Conservation (phyloP, 30 jellyfish, hydroid and myxozoan genomes). For the Nemopilema nomurai region DNA sequence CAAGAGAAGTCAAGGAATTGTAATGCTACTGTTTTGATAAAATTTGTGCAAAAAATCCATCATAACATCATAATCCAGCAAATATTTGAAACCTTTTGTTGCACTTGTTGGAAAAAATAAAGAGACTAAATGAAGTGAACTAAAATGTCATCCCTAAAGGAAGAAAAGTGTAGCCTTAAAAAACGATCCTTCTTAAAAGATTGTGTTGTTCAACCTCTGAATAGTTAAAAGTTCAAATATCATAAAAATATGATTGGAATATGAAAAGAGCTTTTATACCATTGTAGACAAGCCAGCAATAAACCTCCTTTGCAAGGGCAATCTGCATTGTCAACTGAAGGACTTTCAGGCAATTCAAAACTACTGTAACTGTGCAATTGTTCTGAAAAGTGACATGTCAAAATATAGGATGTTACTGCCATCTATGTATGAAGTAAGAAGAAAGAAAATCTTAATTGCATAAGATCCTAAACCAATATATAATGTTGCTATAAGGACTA, state of each 20-base stretch:
- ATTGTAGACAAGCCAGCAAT: slow-evolving; percentile 90
- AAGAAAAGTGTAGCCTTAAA: too few species aligned
- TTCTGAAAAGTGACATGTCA: slow-evolving; percentile 22
- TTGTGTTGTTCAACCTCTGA: too few species aligned
- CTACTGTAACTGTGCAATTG: background rate
- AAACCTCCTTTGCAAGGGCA: slow-evolving; percentile 62
- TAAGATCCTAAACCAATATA: background rate
- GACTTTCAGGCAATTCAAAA: slow-evolving; percentile 59
- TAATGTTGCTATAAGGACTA: background rate
- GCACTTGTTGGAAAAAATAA: too few species aligned
- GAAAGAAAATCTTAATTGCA: background rate
- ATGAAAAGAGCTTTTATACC: slow-evolving; percentile 39
- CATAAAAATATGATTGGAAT: background rate
- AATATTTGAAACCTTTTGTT: too few species aligned
- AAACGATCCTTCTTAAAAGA: too few species aligned
- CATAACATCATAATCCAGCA: too few species aligned
- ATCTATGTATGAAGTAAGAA: background rate
- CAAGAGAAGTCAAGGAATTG: too few species aligned
- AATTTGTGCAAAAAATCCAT: too few species aligned
- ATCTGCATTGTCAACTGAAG: slow-evolving; percentile 74
- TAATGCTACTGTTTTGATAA: too few species aligned
- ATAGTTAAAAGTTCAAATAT: background rate
- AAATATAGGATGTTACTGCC: too few species aligned
- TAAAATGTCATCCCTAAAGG: too few species aligned
- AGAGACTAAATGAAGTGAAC: too few species aligned